Evolutionary conservation across 2,113 vertebrate genomes (phyloP), one percentile per base, ranked within the genome.

Genomic region (Phylloscopus whistleri): DNA sequence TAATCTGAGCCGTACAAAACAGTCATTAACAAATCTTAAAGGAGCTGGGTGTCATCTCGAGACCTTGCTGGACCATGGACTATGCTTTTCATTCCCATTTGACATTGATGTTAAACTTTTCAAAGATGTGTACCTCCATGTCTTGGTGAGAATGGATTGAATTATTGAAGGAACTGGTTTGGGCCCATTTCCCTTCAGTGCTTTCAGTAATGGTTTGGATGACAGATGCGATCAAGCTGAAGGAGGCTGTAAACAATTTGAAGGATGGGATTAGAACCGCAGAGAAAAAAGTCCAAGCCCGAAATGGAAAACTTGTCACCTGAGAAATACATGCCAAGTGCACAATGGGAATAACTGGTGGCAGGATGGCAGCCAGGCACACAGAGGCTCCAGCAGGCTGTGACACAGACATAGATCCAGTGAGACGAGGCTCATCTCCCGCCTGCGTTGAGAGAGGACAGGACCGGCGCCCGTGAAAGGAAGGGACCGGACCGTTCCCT

Each of bases 401-500:
- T 14, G 11, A 4, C 39, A 64, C 39, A 6, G 44, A 0, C 5
- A 35, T 0, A 2, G 16, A 17, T 9, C 18, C 69, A 6, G 24
- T 0, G 2, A 4, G 37, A 2, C 1, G 27, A 16, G 37, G 17
- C 37, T 27, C 12, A 1, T 4, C 39, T 23, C 27, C 41, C 7
- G 8, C 2, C 13, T 0, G 64, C 2, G 0, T 0, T 0, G 16
- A 0, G 13, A 1, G 12, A 1, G 74, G 10, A n/a, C 11, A 1
- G 74, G 11, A n/a, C 11, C 17, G 31, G 1, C 7, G 26, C 24
- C 41, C 3, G 10, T 0, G 33, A 1, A 2, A 4, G 33, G 63
- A 8, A 13, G 31, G 58, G 17, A 39, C 15, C 15, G 55, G 33
- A 10, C 3, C 9, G 17, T 1, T 7, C 21, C n/a, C 16, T 5